Evolutionary conservation across 2,113 vertebrate species (phyloP), one percentile per base, ranked within the genome.

Genomic region (Chauna torquata): DNA sequence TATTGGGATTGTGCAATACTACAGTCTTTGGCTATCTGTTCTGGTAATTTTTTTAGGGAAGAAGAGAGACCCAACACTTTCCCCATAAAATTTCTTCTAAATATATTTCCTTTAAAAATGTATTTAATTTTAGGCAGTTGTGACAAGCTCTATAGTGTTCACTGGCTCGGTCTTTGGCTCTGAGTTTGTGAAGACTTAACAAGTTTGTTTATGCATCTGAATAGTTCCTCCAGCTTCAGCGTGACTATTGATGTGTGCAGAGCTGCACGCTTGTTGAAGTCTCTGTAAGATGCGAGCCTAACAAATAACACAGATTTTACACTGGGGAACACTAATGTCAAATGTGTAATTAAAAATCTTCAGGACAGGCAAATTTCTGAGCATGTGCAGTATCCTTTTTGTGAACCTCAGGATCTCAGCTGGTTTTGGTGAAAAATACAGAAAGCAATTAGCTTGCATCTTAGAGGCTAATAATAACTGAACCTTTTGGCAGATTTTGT

Each of bases 401-500:
- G 54, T 92, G 91, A 95, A 95, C 84, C 84, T 95, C 16, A 1
- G 54, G 81, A 89, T 97, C 91, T 97, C 94, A 95, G 91, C 96
- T 97, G 92, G 80, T 96, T 97, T 92, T 80, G 78, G 95, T 97
- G 91, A 92, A 95, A 96, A 94, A 80, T 40, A 69, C 30, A 91
- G 86, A 95, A 95, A 94, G 91, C 89, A 97, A 96, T 97, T 97
- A 96, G 61, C 86, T 94, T 95, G 91, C 74, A 80, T 94, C 91
- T 91, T 89, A 84, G 88, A 87, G 78, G 89, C 92, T 97, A 97
- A 94, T 96, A 95, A 92, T 94, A 94, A 91, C 88, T 52, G 86
- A 95, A 95, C 88, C 62, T 95, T 94, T 96, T 94, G 95, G 94
- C 94, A 96, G 83, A 77, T 94, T 95, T 84, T 94, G 88, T 92